Conservation (phyloP, 2,797 vertebrate species). For the Tauraco hartlaubi region DNA sequence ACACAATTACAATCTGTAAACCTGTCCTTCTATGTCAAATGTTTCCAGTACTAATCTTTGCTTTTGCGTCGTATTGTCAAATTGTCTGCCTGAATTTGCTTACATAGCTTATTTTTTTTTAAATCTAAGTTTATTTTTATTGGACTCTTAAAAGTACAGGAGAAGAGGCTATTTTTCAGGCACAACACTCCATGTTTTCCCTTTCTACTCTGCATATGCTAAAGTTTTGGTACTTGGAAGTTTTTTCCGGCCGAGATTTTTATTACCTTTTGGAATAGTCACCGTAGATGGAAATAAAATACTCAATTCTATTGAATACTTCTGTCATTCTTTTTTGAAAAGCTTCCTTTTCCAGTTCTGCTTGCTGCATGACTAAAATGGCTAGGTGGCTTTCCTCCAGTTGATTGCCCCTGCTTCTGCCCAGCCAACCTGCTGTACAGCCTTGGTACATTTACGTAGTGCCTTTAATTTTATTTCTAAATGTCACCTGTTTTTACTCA, state of each 20-base stretch:
- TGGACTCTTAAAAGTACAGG: background rate
- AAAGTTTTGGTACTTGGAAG: background rate
- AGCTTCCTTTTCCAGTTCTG: background rate
- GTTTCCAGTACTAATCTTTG: background rate
- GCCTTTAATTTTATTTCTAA: background rate
- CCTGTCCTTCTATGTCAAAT: background rate
- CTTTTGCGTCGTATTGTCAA: background rate
- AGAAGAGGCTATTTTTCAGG: background rate
- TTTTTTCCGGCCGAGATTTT: slow-evolving; percentile 7
- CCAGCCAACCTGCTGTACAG: background rate
- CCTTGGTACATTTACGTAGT: background rate
- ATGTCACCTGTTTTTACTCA: background rate
- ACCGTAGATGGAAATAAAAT: slow-evolving; percentile 16
- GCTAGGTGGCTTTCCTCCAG: background rate
- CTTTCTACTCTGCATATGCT: background rate
- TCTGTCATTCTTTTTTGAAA: background rate
- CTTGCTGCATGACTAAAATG: background rate
- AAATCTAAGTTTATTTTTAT: slow-evolving; percentile 5
- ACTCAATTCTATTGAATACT: background rate
- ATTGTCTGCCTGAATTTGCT: background rate
- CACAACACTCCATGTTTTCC: slow-evolving; percentile 1
- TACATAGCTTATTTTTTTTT: background rate
- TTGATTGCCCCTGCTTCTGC: background rate
- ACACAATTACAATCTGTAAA: background rate
- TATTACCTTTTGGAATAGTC: slow-evolving; percentile 11